phyloP scores from a whole-genome alignment of 2,113 vertebrate genomes.

The Peromyscus californicus region DNA sequence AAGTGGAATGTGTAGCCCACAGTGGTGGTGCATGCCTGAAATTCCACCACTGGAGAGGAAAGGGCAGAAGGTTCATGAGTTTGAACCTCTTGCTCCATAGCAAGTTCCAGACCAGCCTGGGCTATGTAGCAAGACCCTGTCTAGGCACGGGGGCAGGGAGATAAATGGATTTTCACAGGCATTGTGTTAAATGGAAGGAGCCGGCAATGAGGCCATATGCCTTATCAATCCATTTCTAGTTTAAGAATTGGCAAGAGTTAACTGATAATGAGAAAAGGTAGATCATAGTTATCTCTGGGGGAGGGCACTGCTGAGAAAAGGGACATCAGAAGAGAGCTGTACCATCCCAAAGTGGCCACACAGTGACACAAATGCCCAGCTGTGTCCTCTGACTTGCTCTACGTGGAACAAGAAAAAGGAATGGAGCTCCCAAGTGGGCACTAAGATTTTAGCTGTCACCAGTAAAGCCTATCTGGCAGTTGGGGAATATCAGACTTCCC shows the following conservation, averaged over 20 bases:
- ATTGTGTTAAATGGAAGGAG: not conserved
- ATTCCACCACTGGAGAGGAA: not conserved
- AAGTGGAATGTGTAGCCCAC: not conserved
- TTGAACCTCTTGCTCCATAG: not conserved
- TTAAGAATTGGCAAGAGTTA: not conserved
- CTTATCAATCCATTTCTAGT: not conserved
- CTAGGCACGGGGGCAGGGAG: not conserved
- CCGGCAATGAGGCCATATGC: not conserved
- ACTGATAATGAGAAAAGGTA: not conserved
- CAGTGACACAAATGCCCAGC: not conserved
- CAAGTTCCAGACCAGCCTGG: not conserved
- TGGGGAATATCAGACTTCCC: not conserved
- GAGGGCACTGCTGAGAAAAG: not conserved
- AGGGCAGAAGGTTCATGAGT: not conserved
- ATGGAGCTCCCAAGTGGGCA: not conserved
- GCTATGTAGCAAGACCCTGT: not conserved
- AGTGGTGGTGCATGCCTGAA: not conserved
- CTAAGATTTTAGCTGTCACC: not conserved
- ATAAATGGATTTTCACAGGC: not conserved
- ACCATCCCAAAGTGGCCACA: not conserved
- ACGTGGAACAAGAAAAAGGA: not conserved
- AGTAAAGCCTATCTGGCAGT: not conserved
- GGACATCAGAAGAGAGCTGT: not conserved
- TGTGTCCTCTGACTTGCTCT: not conserved
- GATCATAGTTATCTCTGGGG: not conserved